Evolutionary conservation across 2,888 invertebrate species (phyloP).

Genomic region (Theretra japonica): DNA sequence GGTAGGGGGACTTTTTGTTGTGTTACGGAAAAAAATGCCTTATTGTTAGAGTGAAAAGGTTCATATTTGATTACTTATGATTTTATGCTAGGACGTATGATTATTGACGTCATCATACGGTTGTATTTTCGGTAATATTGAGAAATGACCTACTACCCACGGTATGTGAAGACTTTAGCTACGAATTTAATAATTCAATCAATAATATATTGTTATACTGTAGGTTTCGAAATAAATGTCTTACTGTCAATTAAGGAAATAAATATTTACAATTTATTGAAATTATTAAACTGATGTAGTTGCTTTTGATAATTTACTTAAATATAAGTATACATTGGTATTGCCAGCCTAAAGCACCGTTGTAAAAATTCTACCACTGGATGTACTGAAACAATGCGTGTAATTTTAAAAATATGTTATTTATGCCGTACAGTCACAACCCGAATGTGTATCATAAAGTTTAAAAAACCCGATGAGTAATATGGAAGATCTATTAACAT

Average conservation of each 20-base stretch:
- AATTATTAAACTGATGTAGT: background rate
- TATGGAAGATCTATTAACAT: background rate
- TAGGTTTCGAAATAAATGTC: background rate
- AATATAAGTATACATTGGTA: constrained; percentile 32
- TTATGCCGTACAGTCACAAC: constrained; percentile 7
- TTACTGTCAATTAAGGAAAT: constrained; percentile 6
- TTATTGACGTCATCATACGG: too few relatives aligned
- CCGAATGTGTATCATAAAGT: constrained; percentile 3
- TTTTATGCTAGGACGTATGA: too few relatives aligned
- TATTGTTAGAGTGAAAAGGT: too few relatives aligned
- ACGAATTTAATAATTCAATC: background rate
- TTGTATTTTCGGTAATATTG: too few relatives aligned
- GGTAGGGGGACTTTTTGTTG: too few relatives aligned
- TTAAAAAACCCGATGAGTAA: background rate
- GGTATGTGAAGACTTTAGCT: background rate
- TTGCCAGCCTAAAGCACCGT: constrained; percentile 30
- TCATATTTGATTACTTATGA: too few relatives aligned
- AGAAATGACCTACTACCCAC: too few relatives aligned
- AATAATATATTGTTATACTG: background rate
- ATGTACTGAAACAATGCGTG: constrained; percentile 10
- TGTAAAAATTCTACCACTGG: background rate
- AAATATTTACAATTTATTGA: constrained; percentile 6
- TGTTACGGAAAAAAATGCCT: too few relatives aligned
- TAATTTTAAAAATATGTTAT: background rate
- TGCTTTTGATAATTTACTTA: background rate